Evolutionary conservation across 2,113 vertebrate species (phyloP).

Genomic region (Cryptomyrus ogoouensis): DNA sequence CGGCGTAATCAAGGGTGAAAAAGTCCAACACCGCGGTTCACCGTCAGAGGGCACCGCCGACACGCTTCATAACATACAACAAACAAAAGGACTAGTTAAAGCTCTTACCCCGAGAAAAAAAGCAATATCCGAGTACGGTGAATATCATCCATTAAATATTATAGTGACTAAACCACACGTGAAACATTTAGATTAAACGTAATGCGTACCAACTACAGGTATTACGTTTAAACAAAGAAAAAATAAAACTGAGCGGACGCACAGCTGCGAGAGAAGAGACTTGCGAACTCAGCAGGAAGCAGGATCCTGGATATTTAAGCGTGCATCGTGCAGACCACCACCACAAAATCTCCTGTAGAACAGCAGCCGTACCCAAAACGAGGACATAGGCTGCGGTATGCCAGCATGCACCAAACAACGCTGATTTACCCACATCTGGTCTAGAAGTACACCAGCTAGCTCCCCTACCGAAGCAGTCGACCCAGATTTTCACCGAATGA

Average conservation of each 20-base stretch:
- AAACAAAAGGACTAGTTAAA: background rate
- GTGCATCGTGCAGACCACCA: background rate
- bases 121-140: background rate
- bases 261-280: background rate
- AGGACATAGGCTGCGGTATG: background rate
- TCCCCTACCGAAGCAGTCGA: background rate
- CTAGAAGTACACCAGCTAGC: background rate
- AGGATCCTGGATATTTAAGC: background rate
- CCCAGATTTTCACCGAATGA: background rate
- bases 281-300: background rate
- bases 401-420: background rate
- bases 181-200: background rate
- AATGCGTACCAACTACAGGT: background rate
- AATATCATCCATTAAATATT: background rate
- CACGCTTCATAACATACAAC: background rate
- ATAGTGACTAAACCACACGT: background rate
- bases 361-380: background rate
- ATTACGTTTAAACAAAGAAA: background rate
- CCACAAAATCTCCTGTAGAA: background rate
- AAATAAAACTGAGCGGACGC: background rate
- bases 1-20: background rate
- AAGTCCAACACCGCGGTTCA: background rate
- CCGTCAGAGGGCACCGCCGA: background rate
- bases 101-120: background rate
- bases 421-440: background rate